Base-by-base conservation (phyloP, 2,797 vertebrate species). In the Liasis olivaceus region DNA sequence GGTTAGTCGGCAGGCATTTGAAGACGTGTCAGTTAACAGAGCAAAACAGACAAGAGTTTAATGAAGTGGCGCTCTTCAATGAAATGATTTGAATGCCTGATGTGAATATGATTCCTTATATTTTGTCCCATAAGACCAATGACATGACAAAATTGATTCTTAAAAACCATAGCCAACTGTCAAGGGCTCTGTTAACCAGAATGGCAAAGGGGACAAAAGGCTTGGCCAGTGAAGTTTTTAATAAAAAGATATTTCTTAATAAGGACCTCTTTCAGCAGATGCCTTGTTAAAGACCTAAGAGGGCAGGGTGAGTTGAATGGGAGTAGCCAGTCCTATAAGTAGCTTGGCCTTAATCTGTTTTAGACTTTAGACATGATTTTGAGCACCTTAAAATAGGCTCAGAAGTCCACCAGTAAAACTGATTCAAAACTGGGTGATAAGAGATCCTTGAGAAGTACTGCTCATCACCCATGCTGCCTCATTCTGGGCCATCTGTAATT, bases 1-100 rank as follows among this genome's bases (percentile, higher is more conserved):
- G 95, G 96, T 96, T 95, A 97, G 96, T 96, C 97, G 96, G 97
- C 94, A 96, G 95, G 96, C 96, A 89, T 97, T 97, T 97, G 97
- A 97, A 97, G 96, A 95, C 64, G 91, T 90, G 96, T 95, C 95
- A 92, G 88, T 96, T 96, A 96, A 96, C 96, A 92, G 0, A 0
- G 89, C 87, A 94, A 96, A 95, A 93, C 96, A 92, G 96, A 95
- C 95, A 96, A 94, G 96, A 97, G 95, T 90, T 96, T 97, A 97
- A 97, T 95, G 95, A 97, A 97, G 93, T 96, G 96, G 95, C 94
- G 94, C 56, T 95, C 97, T 97, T 97, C 96, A 95, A 85, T 95
- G 97, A 97, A 97, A 95, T 95, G 14, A 0, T 94, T 93, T 92
- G 94, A 94, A 95, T 94, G 94, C 95, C 94, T 93, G 89, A 4